Evolutionary conservation across 2,888 invertebrate genomes (phyloP), one percentile per base, ranked within the genome.

Genomic region (Rhopalosiphum nymphaeae): DNA sequence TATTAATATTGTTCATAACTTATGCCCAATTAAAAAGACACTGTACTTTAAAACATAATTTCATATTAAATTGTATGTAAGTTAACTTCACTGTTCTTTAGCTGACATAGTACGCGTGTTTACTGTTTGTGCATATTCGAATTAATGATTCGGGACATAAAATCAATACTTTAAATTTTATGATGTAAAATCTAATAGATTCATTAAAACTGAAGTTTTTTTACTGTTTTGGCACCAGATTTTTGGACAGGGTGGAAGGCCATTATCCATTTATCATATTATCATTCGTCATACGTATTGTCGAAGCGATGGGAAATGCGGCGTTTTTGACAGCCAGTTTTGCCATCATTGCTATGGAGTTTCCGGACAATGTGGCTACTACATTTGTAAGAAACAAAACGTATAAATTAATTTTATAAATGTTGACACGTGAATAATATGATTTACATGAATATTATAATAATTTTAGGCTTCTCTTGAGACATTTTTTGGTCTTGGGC

Each of bases 251-350:
- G 95, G 97, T 98, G 86, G 96, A 97, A 91, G 97, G 97, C 0
- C 97, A 97, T 95, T 96, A 97, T 94, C 96, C 97, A 3, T 98
- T 98, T 96, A 98, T 98, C 95, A 96, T 97, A 0, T 96, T 98
- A 53, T 98, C 98, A 95, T 98, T 98, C 96, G 95, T 97, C 49
- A 97, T 98, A 95, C 96, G 98, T 91, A 98, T 98, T 94, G 96
- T 98, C 86, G 98, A 98, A 96, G 98, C 98, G 0, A 96, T 98
- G 96, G 98, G 98, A 42, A 98, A 98, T 95, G 98, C 98, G 0
- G 98, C 98, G 26, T 98, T 98, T 96, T 96, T 98, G 78, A 98
- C 98, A 0, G 98, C 98, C 0, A 97, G 98, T 95, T 98, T 98
- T 96, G 98, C 98, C 3, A 98, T 98, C 95, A 98, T 98, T 95